A percentile compares a stretch with the other conserved stretches of the same genome.
Evolutionary conservation across 2,113 vertebrate genomes (phyloP).

Genomic region (Solenodon paradoxus): DNA sequence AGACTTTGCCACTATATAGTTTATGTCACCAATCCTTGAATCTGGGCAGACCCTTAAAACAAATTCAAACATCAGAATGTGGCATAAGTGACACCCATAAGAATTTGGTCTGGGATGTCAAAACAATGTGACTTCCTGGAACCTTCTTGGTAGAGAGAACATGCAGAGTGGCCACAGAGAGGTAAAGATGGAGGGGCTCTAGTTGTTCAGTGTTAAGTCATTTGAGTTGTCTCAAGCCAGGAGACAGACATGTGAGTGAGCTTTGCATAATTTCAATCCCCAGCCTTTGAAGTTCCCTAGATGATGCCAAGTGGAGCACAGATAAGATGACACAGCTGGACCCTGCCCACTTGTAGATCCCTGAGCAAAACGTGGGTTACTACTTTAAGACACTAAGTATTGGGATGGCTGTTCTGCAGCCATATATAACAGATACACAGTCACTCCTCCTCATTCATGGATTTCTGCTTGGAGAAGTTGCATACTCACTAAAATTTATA

Average conservation of each 20-base stretch:
- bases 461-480: not conserved
- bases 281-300: not conserved
- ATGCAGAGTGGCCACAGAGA: not conserved
- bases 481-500: not conserved
- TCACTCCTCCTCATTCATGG: not conserved
- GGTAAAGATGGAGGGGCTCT: not conserved
- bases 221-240: not conserved
- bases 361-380: not conserved
- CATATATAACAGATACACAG: not conserved
- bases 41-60: not conserved
- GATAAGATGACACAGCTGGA: not conserved
- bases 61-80: not conserved
- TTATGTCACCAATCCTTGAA: not conserved
- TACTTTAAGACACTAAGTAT: not conserved
- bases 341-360: not conserved
- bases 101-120: too few relatives aligned
- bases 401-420: not conserved
- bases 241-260: not conserved
- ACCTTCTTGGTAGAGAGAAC: not conserved
- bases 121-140: too few relatives aligned
- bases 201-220: not conserved
- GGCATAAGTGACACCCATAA: not conserved
- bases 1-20: not conserved
- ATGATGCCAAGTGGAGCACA: not conserved
- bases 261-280: not conserved